Conservation (phyloP, 2,797 vertebrate genomes). For the Notoglanidium macrostoma region DNA sequence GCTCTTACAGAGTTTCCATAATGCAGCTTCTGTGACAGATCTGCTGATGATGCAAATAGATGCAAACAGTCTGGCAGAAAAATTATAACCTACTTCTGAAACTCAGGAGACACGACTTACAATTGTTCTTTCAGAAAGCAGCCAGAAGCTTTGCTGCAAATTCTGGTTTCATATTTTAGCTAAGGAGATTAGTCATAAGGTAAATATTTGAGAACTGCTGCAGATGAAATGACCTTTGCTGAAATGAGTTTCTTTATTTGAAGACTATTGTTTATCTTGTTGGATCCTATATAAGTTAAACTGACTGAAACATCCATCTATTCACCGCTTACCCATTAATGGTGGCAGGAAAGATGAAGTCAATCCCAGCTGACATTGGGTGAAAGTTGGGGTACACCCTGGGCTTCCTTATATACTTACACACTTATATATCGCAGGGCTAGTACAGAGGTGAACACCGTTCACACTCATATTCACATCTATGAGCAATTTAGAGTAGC, state of each 20-base stretch:
- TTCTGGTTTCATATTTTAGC: neutral
- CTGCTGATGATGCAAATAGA: neutral
- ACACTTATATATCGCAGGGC: too few relatives aligned
- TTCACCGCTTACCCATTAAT: too few relatives aligned
- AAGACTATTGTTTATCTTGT: neutral
- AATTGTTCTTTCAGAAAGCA: constrained; percentile 11
- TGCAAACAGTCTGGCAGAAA: neutral
- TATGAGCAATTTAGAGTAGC: too few relatives aligned
- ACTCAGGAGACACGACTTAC: neutral
- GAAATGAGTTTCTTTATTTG: neutral
- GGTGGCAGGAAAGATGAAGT: too few relatives aligned
- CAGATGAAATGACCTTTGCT: neutral
- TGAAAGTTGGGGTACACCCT: too few relatives aligned
- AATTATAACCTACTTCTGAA: constrained; percentile 22
- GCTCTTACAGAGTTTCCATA: neutral
- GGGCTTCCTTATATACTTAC: too few relatives aligned
- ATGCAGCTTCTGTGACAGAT: neutral
- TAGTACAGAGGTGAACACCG: too few relatives aligned
- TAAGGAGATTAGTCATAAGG: neutral
- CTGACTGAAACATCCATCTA: neutral
- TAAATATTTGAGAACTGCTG: neutral
- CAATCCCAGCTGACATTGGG: too few relatives aligned
- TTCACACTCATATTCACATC: too few relatives aligned
- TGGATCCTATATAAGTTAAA: neutral
- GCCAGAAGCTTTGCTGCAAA: neutral